Base-by-base conservation (phyloP, 1,140 invertebrate genomes). In the Danaus melanippus region DNA sequence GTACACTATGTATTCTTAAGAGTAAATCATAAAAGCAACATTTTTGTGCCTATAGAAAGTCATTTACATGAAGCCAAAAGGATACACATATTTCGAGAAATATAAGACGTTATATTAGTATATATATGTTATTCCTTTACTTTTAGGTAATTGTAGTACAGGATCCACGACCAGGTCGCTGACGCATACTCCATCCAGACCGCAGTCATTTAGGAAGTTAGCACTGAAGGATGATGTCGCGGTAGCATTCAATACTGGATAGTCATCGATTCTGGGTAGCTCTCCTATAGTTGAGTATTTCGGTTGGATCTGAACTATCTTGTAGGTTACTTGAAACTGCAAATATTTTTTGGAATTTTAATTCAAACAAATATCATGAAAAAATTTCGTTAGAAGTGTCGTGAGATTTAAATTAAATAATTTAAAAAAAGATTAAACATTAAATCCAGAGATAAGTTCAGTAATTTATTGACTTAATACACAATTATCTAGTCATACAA, bases 181-280 rank as follows among this genome's bases (percentile, higher is more conserved):
- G 67, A 95, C 91, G 78, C 97, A 98, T 15, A 95, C 88, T 69
- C 97, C 95, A 75, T 98, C 95, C 0, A 90, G 86, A 8, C 96
- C 97, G 76, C 97, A 99, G 72, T 98, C 95, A 84, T 97, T 98
- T 51, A 96, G 91, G 87, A 99, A 98, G 15, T 92, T 93, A 2
- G 94, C 96, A 69, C 93, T 90, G 69, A 97, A 97, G 5, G 92
- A 87, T 64, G 92, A 92, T 9, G 91, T 91, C 0, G 96, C 95
- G 59, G 94, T 94, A 63, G 95, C 93, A 84, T 98, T 97, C 10
- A 98, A 83, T 50, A 98, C 96, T 0, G 97, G 96, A 64, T 93
- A 94, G 42, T 92, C 88, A 54, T 93, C 92, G 15, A 97, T 91
- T 32, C 93, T 90, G 0, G 93, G 92, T 7, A 95, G 70, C 0